These are phyloP conservation scores for Pseudorhombus dupliciocellatus DNA, from an alignment of 2,113 vertebrate species.

Conservation along the genomic window DNA sequence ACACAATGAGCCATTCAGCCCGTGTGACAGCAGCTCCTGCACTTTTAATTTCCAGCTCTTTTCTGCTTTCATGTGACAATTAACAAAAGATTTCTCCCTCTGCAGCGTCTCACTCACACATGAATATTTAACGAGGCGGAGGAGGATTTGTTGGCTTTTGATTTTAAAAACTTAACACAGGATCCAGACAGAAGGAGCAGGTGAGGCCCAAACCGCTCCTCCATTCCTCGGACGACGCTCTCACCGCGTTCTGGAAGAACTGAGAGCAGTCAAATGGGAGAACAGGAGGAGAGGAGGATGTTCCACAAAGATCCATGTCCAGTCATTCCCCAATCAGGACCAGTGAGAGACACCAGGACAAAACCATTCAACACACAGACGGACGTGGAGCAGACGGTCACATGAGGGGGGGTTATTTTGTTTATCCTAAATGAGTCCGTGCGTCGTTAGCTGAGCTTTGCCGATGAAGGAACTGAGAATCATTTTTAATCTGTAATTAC, in stretches of 20 bases:
- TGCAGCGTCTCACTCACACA: background rate
- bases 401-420: constrained; percentile 13
- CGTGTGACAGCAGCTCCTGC: background rate
- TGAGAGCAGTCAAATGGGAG: too few species aligned
- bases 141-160: background rate
- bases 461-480: constrained; percentile 42
- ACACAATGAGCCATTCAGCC: too few species aligned
- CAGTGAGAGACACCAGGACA: background rate
- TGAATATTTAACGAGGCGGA: constrained; percentile 39
- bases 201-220: too few species aligned
- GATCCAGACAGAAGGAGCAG: background rate
- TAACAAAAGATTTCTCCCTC: constrained; percentile 36
- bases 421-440: constrained; percentile 41
- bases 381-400: background rate
- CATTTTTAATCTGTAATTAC: constrained; percentile 58
- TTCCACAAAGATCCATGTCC: constrained; percentile 20
- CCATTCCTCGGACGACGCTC: too few species aligned
- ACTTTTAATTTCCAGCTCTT: too few species aligned
- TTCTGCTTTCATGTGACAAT: constrained; percentile 26
- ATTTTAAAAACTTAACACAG: too few species aligned
- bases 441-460: constrained; percentile 9
- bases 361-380: background rate
- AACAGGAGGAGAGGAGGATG: background rate
- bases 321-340: constrained; percentile 36
- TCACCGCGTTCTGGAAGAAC: too few species aligned